These are phyloP conservation scores for Sinohyriopsis cumingii DNA, from an alignment of 2,888 invertebrate genomes.

Conservation along the genomic window DNA sequence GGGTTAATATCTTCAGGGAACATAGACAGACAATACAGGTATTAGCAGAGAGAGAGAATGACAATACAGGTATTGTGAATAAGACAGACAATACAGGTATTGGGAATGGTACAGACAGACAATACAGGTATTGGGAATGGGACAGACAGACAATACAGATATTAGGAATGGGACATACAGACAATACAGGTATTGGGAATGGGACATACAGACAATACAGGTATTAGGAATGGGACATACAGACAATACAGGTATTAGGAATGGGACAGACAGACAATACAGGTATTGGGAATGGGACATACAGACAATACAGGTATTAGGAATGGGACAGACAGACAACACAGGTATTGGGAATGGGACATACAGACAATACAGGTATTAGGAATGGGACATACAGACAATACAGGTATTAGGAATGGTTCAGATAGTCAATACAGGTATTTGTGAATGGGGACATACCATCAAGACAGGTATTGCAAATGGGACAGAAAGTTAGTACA, in stretches of 20 bases:
- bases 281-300: not conserved
- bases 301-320: no score
- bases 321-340: no score
- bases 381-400: no score
- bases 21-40: conserved; percentile 95
- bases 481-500: no score
- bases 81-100: conserved; percentile 79
- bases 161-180: conserved; percentile 76
- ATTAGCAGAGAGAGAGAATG: conserved; percentile 24
- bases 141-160: not conserved
- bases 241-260: conserved; percentile 86
- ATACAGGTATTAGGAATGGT: no score
- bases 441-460: no score
- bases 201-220: not conserved
- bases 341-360: no score
- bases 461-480: no score
- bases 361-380: no score
- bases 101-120: conserved; percentile 86
- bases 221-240: conserved; percentile 74
- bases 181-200: conserved; percentile 84
- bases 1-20: conserved; percentile 91
- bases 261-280: not conserved
- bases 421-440: no score
- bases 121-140: conserved; percentile 80
- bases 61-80: not conserved